Base-by-base conservation (phyloP, 2,797 vertebrate species). In the Lutjanus campechanus region DNA sequence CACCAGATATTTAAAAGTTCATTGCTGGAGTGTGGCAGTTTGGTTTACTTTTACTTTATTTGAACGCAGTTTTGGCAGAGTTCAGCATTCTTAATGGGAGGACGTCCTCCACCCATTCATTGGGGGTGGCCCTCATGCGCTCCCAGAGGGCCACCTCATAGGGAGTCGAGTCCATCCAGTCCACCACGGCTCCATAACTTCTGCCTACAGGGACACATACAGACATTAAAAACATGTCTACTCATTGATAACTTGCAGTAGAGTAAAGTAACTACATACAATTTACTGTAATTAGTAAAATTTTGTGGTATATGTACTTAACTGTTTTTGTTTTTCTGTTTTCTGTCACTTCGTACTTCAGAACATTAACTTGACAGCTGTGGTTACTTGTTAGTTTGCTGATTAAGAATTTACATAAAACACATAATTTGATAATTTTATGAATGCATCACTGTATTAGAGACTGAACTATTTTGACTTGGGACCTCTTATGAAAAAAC, bases 91-190 rank as follows among this genome's bases (percentile, higher is more conserved):
- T 95, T 75, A 99, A 90, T 7, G 97, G 97, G 72, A 99, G 91
- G 0, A 95, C 88, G 0, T 95, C 96, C 92, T 99, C 97, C 71
- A 97, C 84, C 98, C 98, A 99, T n/a, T 96, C 96, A 72, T 96
- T 97, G 0, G 97, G 97, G 0, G 93, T 94, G 1, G 94, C 93
- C 53, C 97, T 96, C 97, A 98, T 98, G 81, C 96, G 96, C 70
- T 97, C 94, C 98, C 98, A 99, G 46, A 99, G 93, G n/a, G 92
- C 93, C 53, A 91, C 93, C 93, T 99, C 98, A 8, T 95, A 95
- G 16, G 93, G 85, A 29, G 94, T 96, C 0, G 98, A 99, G 87
- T 99, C 98, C 98, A 99, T 99, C 98, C 98, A 99, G 76, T 97
- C 96, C 83, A 99, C 98, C 22, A 69, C 69, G 2, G 95, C 95